phyloP scores from a whole-genome alignment of 2,113 vertebrate genomes.

The Azemiops feae region DNA sequence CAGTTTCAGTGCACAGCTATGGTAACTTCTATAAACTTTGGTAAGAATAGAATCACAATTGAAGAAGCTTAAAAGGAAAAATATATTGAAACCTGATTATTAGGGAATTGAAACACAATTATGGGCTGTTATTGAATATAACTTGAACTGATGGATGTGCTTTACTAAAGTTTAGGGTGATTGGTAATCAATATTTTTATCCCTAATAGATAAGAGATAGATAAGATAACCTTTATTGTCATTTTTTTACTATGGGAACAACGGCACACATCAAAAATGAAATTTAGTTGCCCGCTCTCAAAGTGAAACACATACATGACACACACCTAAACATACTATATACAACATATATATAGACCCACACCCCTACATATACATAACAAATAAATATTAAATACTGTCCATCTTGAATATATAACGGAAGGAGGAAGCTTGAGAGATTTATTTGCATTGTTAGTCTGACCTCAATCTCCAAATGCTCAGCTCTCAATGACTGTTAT shows the following conservation, averaged over 20 bases:
- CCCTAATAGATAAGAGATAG: not conserved
- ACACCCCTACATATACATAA: too few species aligned
- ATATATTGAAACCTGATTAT: not conserved
- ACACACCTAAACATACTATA: too few species aligned
- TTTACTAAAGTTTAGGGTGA: not conserved
- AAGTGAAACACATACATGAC: too few species aligned
- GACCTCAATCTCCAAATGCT: not conserved
- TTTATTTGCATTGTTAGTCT: not conserved
- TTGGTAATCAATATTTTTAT: not conserved
- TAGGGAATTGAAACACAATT: not conserved
- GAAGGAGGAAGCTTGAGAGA: too few species aligned
- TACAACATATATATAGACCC: too few species aligned
- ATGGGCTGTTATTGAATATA: not conserved
- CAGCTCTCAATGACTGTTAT: not conserved
- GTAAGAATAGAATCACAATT: not conserved
- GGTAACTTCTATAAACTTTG: not conserved
- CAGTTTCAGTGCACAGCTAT: not conserved
- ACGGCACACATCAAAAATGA: too few species aligned
- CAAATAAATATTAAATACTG: too few species aligned
- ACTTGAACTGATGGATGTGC: not conserved
- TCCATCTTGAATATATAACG: too few species aligned
- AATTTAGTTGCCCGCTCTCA: too few species aligned
- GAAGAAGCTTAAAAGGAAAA: not conserved
- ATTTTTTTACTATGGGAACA: too few species aligned
- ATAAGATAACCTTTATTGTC: too few species aligned